Base-by-base conservation (phyloP, 2,888 invertebrate species). In the Ormyrus nitidulus region DNA sequence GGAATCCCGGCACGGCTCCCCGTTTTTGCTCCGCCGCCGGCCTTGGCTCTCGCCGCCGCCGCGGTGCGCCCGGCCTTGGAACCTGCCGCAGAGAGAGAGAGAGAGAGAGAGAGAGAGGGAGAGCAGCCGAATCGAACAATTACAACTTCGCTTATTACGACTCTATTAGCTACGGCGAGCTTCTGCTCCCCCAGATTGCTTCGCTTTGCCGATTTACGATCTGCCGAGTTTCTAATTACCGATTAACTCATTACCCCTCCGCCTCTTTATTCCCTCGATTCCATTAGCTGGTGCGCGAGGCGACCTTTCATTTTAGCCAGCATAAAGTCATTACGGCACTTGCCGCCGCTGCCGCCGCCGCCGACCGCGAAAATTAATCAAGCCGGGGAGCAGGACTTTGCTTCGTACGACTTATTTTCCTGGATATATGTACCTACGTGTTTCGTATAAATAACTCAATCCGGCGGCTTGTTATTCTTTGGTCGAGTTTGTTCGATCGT, bases 91-190 rank as follows among this genome's bases (percentile, higher is more conserved):
- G 54, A 13, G 49, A 13, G n/a, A 11, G 62, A n/a, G n/a, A n/a
- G 19, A 19, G 19, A 44, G n/a, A 7, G n/a, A 51, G 73, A 11
- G 62, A n/a, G n/a, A n/a, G 19, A 1, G 19, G 7, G n/a, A 7
- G n/a, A 51, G 73, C 75, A 69, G 83, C 58, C 75, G 70, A 75
- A 75, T 75, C 75, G 71, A 80, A 80, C 73, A 80, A 80, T 80
- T 80, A 80, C 66, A 19, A 19, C 78, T 68, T 48, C 68, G 54
- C 79, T 75, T 76, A 80, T 80, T 80, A 80, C 75, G 71, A 71
- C 79, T 80, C 79, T 75, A 80, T 80, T 80, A 80, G 34, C 59
- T 7, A 51, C 34, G 56, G 13, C 65, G 65, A 5, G 49, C 56
- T 34, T 8, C 69, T 69, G 11, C 34, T 61, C 19, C 19, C 19